Percentiles rank a stretch among this genome's conserved stretches.
Conservation (phyloP, 2,888 invertebrate species). For the Ichneumoninae sp. region DNA sequence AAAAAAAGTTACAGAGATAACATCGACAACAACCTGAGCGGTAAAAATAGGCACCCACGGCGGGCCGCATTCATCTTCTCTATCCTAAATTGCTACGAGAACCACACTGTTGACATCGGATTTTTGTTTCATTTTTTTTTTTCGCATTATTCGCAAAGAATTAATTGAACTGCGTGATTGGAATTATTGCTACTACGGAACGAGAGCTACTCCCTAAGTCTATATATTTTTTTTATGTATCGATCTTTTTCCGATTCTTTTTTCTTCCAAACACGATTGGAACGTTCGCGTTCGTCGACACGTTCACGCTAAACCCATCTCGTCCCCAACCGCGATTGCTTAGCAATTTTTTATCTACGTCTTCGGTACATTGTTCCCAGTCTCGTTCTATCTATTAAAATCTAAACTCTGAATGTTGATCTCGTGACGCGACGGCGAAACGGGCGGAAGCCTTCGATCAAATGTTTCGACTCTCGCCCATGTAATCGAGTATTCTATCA, state of each 20-base stretch:
- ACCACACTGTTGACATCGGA: conserved; percentile 10
- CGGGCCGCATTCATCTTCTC: conserved; percentile 53
- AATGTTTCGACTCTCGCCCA: neutral
- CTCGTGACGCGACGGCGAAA: conserved; percentile 11
- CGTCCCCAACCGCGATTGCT: neutral
- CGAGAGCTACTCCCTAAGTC: conserved; percentile 43
- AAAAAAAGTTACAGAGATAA: conserved; percentile 21
- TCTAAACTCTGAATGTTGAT: neutral
- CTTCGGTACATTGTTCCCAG: conserved; percentile 46
- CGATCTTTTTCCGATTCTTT: neutral
- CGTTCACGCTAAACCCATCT: neutral
- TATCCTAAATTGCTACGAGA: conserved; percentile 29
- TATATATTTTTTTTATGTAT: neutral
- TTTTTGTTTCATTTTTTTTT: conserved; percentile 3
- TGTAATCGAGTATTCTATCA: neutral
- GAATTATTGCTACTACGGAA: conserved; percentile 61
- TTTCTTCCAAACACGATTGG: neutral
- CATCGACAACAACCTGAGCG: conserved; percentile 47
- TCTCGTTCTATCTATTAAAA: conserved; percentile 18
- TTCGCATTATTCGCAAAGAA: conserved; percentile 41
- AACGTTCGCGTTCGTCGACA: neutral
- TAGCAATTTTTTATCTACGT: conserved; percentile 6
- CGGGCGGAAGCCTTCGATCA: neutral
- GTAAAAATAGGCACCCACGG: conserved; percentile 63
- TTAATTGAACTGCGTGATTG: conserved; percentile 54